Evolutionary conservation across 2,888 invertebrate genomes (phyloP), one percentile per base, ranked within the genome.

Genomic region (Scelioninae gen. 1): DNA sequence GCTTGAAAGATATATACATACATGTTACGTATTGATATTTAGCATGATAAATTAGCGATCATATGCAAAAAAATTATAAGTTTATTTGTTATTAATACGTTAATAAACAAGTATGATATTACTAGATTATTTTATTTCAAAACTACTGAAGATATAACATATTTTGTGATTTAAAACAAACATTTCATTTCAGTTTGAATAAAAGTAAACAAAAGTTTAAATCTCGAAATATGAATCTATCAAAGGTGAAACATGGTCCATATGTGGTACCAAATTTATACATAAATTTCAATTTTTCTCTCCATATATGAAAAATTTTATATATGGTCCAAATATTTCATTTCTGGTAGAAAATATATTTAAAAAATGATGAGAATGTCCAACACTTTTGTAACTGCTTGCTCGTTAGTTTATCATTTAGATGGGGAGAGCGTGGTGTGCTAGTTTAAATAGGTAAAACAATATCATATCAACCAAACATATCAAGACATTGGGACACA

Each of bases 391-490:
- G 38, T 38, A 58, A 58, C 11, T 23, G 47, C 29, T 34, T 32
- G 11, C 5, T 49, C 16, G 47, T 47, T 49, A 49, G 15, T 47
- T 63, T 47, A 63, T 34, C n/a, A 47, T 63, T 32, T 45, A 38
- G 10, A 5, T 10, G 38, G 23, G 34, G 13, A 15, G 6, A 5
- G 13, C 1, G 16, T 10, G 47, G 7, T 1, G 13, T 6, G 38
- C 5, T 13, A 45, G 55, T 51, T 51, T 13, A 16, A 49, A 29
- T 62, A 72, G 53, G 43, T 32, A 53, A 13, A 34, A 60, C 38
- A 72, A 53, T 38, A 75, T 75, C 75, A 75, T 66, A 75, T 75
- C 75, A 75, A 75, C 63, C 47, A 75, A 58, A 75, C 75, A 75
- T 75, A 75, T 66, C 75, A 66, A 58, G 58, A 58, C 47, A 40